phyloP scores from a whole-genome alignment of 2,113 vertebrate species.

The Rhinopomastus cyanomelas region DNA sequence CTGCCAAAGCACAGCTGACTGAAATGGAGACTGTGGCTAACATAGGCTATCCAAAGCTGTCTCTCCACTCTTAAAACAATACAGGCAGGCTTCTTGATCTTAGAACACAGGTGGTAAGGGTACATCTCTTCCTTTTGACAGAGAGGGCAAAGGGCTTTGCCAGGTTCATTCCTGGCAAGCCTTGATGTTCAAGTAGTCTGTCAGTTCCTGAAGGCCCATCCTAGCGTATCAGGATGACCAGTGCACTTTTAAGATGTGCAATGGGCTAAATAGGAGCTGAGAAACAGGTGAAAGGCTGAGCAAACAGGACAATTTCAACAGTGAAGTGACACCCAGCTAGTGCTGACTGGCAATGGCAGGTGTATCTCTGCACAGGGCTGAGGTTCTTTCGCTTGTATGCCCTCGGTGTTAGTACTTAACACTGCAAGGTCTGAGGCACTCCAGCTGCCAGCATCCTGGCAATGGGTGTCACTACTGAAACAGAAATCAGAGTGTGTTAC shows the following conservation, averaged over 20 bases:
- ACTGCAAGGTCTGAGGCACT: background rate
- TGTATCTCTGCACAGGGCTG: background rate
- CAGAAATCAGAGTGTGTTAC: no score
- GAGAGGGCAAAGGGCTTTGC: background rate
- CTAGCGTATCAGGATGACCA: background rate
- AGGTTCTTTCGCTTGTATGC: background rate
- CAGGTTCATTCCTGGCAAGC: background rate
- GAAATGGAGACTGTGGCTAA: background rate
- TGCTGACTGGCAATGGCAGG: background rate
- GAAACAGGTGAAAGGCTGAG: background rate
- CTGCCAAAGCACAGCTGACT: fast-evolving
- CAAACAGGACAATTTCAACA: background rate
- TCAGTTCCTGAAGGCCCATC: background rate
- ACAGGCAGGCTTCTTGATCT: background rate
- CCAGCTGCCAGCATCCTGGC: background rate
- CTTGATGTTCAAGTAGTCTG: background rate
- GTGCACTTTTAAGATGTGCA: fast-evolving
- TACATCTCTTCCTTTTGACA: background rate
- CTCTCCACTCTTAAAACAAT: background rate
- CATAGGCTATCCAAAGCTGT: background rate
- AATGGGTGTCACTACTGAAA: background rate
- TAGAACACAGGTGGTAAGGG: background rate
- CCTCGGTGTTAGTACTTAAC: background rate
- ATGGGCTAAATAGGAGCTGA: background rate
- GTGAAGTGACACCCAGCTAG: background rate